Percentiles rank a stretch among this genome's conserved stretches.
These are phyloP conservation scores for Cyclophora punctaria DNA, from an alignment of 2,888 invertebrate genomes.

Conservation along the genomic window DNA sequence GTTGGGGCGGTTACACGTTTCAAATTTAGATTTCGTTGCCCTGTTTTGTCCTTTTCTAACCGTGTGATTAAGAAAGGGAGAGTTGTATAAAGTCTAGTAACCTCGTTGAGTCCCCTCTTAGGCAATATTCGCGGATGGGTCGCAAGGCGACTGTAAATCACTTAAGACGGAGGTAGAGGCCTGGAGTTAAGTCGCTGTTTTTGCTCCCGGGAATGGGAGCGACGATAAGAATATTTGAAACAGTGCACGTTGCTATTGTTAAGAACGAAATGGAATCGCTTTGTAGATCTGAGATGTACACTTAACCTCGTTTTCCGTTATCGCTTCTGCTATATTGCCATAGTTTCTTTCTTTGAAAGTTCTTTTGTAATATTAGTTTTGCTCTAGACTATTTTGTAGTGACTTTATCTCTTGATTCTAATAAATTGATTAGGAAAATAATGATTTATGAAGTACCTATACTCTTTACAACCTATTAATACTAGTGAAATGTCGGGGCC, in stretches of 20 bases:
- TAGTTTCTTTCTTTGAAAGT: too few relatives aligned
- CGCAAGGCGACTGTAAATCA: conserved; percentile 66
- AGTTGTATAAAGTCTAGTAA: conserved; percentile 40
- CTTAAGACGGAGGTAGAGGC: conserved; percentile 49
- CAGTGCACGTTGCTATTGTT: conserved; percentile 38
- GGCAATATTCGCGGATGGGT: conserved; percentile 35
- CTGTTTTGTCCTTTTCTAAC: conserved; percentile 41
- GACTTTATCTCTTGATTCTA: too few relatives aligned
- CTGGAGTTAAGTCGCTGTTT: conserved; percentile 57
- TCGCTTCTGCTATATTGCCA: too few relatives aligned
- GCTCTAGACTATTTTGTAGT: too few relatives aligned
- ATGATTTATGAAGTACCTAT: too few relatives aligned
- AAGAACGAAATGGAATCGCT: conserved; percentile 19
- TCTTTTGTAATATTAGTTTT: too few relatives aligned
- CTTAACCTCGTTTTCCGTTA: conserved; percentile 12
- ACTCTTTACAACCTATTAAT: too few relatives aligned
- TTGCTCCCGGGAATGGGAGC: conserved; percentile 47
- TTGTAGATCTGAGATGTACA: conserved; percentile 6
- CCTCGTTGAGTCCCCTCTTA: conserved; percentile 35
- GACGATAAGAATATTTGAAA: conserved; percentile 56
- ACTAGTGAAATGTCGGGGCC: too few relatives aligned
- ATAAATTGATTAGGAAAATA: too few relatives aligned
- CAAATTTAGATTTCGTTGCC: conserved; percentile 50
- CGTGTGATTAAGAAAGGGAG: conserved; percentile 35
- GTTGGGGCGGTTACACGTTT: conserved; percentile 53